Base-by-base conservation (phyloP, 2,797 vertebrate genomes). In the Leptatherina wallacei region DNA sequence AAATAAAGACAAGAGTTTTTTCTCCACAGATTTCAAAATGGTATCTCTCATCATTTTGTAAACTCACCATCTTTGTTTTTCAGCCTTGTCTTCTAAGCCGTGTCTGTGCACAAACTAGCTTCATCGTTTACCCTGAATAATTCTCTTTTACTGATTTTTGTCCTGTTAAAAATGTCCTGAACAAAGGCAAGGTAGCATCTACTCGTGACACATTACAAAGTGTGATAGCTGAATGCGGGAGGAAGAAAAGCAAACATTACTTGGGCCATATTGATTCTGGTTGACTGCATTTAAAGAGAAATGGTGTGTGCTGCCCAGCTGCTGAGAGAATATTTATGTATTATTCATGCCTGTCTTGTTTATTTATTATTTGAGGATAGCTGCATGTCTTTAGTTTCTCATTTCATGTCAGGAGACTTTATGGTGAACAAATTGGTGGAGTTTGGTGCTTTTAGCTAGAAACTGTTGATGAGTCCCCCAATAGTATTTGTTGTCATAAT, bases 251-350 rank as follows among this genome's bases (percentile, higher is more conserved):
- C 87, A 94, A 93, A 94, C 89, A 93, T 66, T 61, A 72, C 83
- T 87, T 63, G 77, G 67, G 65, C 80, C 81, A 71, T 40, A 92
- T 93, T 84, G 71, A 82, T 92, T 93, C 89, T 78, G 86, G 77
- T 71, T 85, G 89, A 92, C 80, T 85, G 52, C 76, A 65, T 86
- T 92, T 92, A 91, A 92, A 92, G 91, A 85, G 87, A 80, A 80
- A 85, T 32, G 16, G n/a, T 65, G 61, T 70, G 66, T 49, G 27
- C 68, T 40, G 57, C 6, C 63, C 82, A 77, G 80, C 73, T 80
- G 84, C 32, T 49, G 32, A 36, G 57, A 69, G 29, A 71, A 40
- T 54, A 56, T 30, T 11, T 54, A 47, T 8, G 22, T 22, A n/a
- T 22, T 51, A 4, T 30, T 29, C 6, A 20, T 33, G 35, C 10